A percentile compares a stretch with the other conserved stretches of the same genome.
These are phyloP conservation scores for Sebastes oblongus DNA, from an alignment of 2,797 vertebrate species.

Conservation along the genomic window DNA sequence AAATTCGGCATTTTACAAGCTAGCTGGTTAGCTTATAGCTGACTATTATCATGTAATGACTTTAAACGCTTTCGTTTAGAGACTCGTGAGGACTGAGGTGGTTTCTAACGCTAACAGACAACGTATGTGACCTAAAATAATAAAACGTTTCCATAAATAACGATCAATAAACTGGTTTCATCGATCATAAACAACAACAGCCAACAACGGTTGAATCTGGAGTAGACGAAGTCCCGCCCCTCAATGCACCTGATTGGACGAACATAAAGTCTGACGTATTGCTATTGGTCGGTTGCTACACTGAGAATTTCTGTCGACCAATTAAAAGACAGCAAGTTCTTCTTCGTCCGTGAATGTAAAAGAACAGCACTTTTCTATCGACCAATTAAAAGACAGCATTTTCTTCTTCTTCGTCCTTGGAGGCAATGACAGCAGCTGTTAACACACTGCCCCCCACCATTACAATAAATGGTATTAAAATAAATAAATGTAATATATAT, in stretches of 20 bases:
- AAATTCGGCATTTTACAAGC: conserved; percentile 86
- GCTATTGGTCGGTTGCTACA: conserved; percentile 10
- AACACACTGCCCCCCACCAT: no score
- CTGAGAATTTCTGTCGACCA: not conserved
- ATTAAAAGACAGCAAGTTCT: conserved; percentile 1
- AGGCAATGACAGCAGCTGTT: not conserved
- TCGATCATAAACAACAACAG: not conserved
- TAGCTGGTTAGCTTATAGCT: conserved; percentile 53
- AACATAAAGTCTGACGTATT: accelerated
- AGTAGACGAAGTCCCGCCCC: conserved; percentile 2
- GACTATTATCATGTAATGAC: not conserved
- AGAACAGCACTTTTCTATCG: no score
- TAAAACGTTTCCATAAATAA: not conserved
- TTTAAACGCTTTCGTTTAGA: not conserved
- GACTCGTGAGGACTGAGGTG: no score
- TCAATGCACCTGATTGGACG: conserved; percentile 35
- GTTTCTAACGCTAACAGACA: not conserved
- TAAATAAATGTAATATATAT: no score
- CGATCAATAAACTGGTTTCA: not conserved
- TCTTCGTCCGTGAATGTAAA: not conserved
- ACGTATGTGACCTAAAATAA: not conserved
- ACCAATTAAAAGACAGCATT: conserved; percentile 1
- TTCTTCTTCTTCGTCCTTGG: conserved; percentile 36
- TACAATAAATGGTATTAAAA: no score
- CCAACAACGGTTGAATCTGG: conserved; percentile 11